Conservation (phyloP, 2,888 invertebrate species). For the Drosophila anceps region DNA sequence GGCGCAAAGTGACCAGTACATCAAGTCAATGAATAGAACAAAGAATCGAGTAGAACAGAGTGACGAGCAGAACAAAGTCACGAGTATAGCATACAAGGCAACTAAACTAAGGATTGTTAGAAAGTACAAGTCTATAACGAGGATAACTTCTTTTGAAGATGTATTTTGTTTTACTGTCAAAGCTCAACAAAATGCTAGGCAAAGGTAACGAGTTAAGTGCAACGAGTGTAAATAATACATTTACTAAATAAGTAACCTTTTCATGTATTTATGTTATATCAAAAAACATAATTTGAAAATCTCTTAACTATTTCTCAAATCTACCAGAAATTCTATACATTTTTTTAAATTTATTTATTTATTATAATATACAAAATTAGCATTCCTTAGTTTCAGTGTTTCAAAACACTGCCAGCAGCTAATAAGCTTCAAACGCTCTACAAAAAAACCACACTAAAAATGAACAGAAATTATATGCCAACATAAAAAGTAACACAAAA, state of each 20-base stretch:
- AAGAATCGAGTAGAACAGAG: background rate
- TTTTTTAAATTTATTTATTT: too few relatives aligned
- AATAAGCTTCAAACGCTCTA: constrained; percentile 17
- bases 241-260: too few relatives aligned
- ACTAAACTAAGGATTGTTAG: too few relatives aligned
- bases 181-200: too few relatives aligned
- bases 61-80: background rate
- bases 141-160: background rate
- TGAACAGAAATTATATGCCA: constrained; percentile 57
- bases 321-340: too few relatives aligned
- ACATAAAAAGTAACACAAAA: constrained; percentile 69
- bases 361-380: background rate
- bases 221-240: too few relatives aligned
- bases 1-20: background rate
- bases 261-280: too few relatives aligned
- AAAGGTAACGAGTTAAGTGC: too few relatives aligned
- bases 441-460: constrained; percentile 12
- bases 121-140: background rate
- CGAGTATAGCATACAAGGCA: too few relatives aligned
- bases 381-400: background rate
- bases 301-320: too few relatives aligned
- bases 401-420: constrained; percentile 8
- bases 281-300: too few relatives aligned
- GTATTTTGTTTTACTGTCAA: too few relatives aligned
- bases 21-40: background rate